Evolutionary conservation across 2,113 vertebrate species (phyloP), one percentile per base, ranked within the genome.

Genomic region (Phoenicopterus ruber): DNA sequence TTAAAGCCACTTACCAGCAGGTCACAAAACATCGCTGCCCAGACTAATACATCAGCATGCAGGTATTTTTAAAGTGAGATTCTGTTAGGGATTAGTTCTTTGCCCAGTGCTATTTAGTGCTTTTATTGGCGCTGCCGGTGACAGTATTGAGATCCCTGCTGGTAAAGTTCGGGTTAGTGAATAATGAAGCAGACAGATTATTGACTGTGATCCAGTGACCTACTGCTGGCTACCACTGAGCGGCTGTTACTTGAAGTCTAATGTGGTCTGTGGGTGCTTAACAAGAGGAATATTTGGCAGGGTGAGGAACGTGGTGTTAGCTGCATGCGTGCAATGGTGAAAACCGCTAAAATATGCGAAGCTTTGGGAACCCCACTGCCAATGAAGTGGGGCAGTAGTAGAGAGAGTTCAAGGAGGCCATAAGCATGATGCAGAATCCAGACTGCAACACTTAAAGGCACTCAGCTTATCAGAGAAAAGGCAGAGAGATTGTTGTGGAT

Each of bases 311-410:
- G 1, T 3, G 2, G 38, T 10, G 34, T 25, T 14, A 15, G 13
- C 66, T 61, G 82, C 10, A 8, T 24, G 9, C 13, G 17, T 32
- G 63, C 55, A 22, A 2, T 29, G 59, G 5, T 67, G 47, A 38
- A 40, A 87, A 11, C 26, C 10, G 9, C n/a, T 13, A 13, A 32
- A 71, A n/a, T 13, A 5, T 0, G 44, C 1, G 2, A 25, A 32
- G 36, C 50, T 70, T 31, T n/a, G 17, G 11, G 16, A 36, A 10
- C 29, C 19, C 16, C 7, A 4, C 40, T 40, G 52, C 49, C 13
- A 11, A 19, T 52, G 12, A 49, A 38, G 25, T 1, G 17, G 4
- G 44, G 24, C 36, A 19, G 54, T 7, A 7, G 42, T 5, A 47
- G 63, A 3, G 63, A 3, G 29, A n/a, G 11, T 34, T 84, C 20